A percentile compares a stretch with the other conserved stretches of the same genome.
Evolutionary conservation across 1,140 invertebrate species (phyloP).

Genomic region (Gonioctena quinquepunctata): DNA sequence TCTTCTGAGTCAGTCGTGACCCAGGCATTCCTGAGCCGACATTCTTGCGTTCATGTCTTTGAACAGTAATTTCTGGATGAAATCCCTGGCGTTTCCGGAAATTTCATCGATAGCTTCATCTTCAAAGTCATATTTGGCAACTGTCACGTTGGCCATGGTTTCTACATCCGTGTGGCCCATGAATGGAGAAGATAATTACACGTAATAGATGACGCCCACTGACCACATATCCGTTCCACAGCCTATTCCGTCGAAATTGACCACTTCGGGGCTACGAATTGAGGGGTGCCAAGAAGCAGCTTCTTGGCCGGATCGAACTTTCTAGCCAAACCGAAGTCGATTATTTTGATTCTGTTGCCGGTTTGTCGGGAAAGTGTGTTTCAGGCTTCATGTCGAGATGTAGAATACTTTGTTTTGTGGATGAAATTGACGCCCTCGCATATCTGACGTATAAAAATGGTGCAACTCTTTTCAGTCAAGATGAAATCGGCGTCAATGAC

Average conservation of each 20-base stretch:
- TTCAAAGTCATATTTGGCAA: slow-evolving; percentile 94
- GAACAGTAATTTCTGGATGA: slow-evolving; percentile 83
- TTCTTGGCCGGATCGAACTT: slow-evolving; percentile 92
- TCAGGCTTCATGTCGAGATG: slow-evolving; percentile 99
- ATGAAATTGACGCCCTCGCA: slow-evolving; percentile 97
- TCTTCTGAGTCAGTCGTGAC: slow-evolving; percentile 71
- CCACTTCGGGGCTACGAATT: slow-evolving; percentile 99
- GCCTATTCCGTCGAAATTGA: slow-evolving; percentile 96
- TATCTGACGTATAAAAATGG: slow-evolving; percentile 95
- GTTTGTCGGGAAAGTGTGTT: slow-evolving; percentile 94
- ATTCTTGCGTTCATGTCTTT: slow-evolving; percentile 92
- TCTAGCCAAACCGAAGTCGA: slow-evolving; percentile 94
- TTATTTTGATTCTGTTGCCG: slow-evolving; percentile 97
- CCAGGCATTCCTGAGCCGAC: slow-evolving; percentile 76
- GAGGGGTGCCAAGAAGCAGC: slow-evolving; percentile 95
- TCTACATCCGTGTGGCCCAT: slow-evolving; percentile 97
- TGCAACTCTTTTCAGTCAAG: slow-evolving; percentile 92
- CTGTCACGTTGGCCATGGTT: slow-evolving; percentile 96
- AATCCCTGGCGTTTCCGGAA: slow-evolving; percentile 90
- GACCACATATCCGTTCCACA: slow-evolving; percentile 98
- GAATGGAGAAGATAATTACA: slow-evolving; percentile 98
- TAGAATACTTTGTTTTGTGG: slow-evolving; percentile 89
- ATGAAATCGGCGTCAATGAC: slow-evolving; percentile 98
- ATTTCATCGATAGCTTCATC: slow-evolving; percentile 92
- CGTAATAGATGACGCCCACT: slow-evolving; percentile 95